phyloP scores from a whole-genome alignment of 2,888 invertebrate species.

The Macrosoma leucophasiata region DNA sequence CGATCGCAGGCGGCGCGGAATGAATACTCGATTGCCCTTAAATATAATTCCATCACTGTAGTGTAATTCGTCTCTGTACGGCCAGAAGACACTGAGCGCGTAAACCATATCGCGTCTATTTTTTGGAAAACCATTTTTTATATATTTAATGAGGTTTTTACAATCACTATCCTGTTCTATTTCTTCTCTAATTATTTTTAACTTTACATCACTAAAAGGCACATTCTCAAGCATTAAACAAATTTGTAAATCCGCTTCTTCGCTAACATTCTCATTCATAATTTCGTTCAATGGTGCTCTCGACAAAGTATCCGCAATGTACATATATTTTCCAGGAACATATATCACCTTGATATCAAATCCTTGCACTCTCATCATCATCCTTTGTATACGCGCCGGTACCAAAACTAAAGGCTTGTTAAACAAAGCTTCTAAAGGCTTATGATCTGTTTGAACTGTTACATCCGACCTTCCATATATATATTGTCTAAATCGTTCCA shows the following conservation, averaged over 20 bases:
- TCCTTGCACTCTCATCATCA: conserved; percentile 28
- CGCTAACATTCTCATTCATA: conserved; percentile 11
- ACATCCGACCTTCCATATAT: conserved; percentile 26
- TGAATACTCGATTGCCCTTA: conserved; percentile 24
- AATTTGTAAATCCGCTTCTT: conserved; percentile 16
- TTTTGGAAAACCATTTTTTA: conserved; percentile 27
- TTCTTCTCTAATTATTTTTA: conserved; percentile 15
- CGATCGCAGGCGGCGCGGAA: conserved; percentile 21
- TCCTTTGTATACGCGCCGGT: conserved; percentile 27
- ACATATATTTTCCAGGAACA: conserved; percentile 30
- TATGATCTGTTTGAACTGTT: conserved; percentile 29
- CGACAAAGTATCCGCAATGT: conserved; percentile 28
- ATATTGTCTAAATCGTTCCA: conserved; percentile 29
- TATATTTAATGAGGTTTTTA: conserved; percentile 16
- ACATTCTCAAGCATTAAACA: conserved; percentile 22
- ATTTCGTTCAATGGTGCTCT: conserved; percentile 23
- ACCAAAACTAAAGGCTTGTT: conserved; percentile 24
- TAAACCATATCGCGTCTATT: conserved; percentile 18
- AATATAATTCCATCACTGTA: conserved; percentile 26
- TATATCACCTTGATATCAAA: conserved; percentile 26
- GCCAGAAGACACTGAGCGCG: conserved; percentile 10
- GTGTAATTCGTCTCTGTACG: conserved; percentile 16
- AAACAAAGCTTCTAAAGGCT: conserved; percentile 29
- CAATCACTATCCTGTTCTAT: conserved; percentile 16
- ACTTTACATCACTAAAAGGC: conserved; percentile 15